These are phyloP conservation scores for Serilophus lunatus DNA, from an alignment of 2,113 vertebrate species.

Conservation along the genomic window DNA sequence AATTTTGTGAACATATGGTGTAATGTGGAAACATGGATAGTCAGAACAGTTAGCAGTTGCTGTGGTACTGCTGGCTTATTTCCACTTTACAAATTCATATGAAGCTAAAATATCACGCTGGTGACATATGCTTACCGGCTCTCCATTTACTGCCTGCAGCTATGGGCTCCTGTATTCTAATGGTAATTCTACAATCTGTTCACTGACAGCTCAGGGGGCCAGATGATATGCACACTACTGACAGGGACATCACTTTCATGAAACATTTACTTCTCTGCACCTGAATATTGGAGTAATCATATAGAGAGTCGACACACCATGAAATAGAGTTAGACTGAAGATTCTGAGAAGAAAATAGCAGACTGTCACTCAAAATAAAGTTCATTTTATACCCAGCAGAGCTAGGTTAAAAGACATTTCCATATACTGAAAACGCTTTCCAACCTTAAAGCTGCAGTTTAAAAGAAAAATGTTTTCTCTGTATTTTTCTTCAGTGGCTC, in stretches of 20 bases:
- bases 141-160: conserved; percentile 80
- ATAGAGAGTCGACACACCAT: conserved; percentile 81
- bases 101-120: conserved; percentile 77
- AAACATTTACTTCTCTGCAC: conserved; percentile 88
- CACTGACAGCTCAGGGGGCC: conserved; percentile 79
- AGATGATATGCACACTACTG: conserved; percentile 79
- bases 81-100: conserved; percentile 82
- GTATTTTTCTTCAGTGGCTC: background rate
- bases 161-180: conserved; percentile 77
- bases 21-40: conserved; percentile 62
- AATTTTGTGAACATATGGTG: conserved; percentile 71
- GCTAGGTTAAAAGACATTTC: conserved; percentile 48
- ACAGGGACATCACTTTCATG: conserved; percentile 92
- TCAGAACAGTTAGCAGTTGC: conserved; percentile 77
- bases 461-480: background rate
- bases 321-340: conserved; percentile 84
- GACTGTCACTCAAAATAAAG: conserved; percentile 82
- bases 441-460: background rate
- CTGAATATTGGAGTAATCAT: conserved; percentile 86
- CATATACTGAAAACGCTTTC: conserved; percentile 39
- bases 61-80: conserved; percentile 74
- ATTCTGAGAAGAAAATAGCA: conserved; percentile 79
- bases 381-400: conserved; percentile 69
- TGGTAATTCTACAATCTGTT: conserved; percentile 90
- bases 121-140: conserved; percentile 83